These are phyloP conservation scores for Clarias magur DNA, from an alignment of 2,113 vertebrate species.

Conservation along the genomic window DNA sequence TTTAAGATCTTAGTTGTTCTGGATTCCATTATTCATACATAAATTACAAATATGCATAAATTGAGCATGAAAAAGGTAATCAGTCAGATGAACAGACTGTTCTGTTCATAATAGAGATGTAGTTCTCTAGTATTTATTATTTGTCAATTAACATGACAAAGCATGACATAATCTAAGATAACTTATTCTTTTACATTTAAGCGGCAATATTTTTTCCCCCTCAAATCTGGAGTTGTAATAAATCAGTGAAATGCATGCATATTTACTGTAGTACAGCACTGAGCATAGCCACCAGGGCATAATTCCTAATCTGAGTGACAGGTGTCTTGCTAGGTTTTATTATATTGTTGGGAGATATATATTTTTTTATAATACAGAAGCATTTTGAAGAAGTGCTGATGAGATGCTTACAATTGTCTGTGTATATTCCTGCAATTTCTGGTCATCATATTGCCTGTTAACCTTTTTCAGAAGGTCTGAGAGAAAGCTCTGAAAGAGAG, in stretches of 20 bases:
- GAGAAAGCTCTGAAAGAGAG: constrained; percentile 84
- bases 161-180: background rate
- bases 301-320: background rate
- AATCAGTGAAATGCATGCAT: background rate
- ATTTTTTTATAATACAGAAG: background rate
- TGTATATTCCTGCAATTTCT: constrained; percentile 94
- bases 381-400: background rate
- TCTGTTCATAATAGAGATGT: background rate
- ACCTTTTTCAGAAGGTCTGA: constrained; percentile 95
- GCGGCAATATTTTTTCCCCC: background rate
- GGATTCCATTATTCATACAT: background rate
- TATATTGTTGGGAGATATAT: background rate
- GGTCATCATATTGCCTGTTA: constrained; percentile 89
- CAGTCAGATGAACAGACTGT: background rate
- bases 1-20: background rate
- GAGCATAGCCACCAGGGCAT: background rate
- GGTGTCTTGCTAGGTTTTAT: too few species aligned
- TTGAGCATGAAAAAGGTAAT: background rate
- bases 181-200: background rate
- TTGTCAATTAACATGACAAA: background rate
- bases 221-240: background rate
- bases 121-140: background rate
- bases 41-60: background rate
- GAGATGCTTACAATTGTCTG: constrained; percentile 87
- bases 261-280: background rate